These are phyloP conservation scores for Agonopterix alstromeriana DNA, from an alignment of 2,888 invertebrate genomes.

Conservation along the genomic window DNA sequence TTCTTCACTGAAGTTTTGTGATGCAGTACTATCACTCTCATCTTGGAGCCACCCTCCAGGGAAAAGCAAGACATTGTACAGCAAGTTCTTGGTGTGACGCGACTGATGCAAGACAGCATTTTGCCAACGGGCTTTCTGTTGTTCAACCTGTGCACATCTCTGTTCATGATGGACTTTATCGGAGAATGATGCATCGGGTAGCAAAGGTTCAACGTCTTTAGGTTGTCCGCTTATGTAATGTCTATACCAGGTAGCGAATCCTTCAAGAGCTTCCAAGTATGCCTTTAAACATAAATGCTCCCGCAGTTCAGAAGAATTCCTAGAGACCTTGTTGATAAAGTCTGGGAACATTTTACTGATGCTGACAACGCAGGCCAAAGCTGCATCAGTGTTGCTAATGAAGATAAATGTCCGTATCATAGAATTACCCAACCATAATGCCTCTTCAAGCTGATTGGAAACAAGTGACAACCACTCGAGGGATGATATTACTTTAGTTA, in stretches of 20 bases:
- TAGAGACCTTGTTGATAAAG: constrained; percentile 51
- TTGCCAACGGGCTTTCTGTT: constrained; percentile 87
- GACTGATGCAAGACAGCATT: constrained; percentile 83
- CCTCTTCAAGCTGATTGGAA: constrained; percentile 85
- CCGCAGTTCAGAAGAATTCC: constrained; percentile 73
- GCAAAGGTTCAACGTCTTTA: constrained; percentile 77
- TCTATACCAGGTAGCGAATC: constrained; percentile 93
- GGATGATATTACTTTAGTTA: constrained; percentile 67
- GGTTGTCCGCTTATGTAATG: constrained; percentile 89
- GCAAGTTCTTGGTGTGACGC: constrained; percentile 83
- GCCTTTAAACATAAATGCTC: constrained; percentile 93
- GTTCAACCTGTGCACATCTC: constrained; percentile 84
- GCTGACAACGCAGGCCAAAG: constrained; percentile 80
- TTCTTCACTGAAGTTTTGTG: constrained; percentile 56
- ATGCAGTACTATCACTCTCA: constrained; percentile 71
- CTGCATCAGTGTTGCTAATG: constrained; percentile 88
- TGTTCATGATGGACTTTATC: constrained; percentile 94
- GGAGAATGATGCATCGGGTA: constrained; percentile 83
- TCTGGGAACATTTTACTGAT: constrained; percentile 55
- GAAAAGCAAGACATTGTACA: constrained; percentile 92
- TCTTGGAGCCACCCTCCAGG: constrained; percentile 95
- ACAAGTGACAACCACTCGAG: constrained; percentile 93
- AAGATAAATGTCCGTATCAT: constrained; percentile 91
- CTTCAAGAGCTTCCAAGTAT: constrained; percentile 91
- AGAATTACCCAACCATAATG: constrained; percentile 91